Evolutionary conservation across 1,140 invertebrate genomes (phyloP).

Genomic region (Pectinophora gossypiella): DNA sequence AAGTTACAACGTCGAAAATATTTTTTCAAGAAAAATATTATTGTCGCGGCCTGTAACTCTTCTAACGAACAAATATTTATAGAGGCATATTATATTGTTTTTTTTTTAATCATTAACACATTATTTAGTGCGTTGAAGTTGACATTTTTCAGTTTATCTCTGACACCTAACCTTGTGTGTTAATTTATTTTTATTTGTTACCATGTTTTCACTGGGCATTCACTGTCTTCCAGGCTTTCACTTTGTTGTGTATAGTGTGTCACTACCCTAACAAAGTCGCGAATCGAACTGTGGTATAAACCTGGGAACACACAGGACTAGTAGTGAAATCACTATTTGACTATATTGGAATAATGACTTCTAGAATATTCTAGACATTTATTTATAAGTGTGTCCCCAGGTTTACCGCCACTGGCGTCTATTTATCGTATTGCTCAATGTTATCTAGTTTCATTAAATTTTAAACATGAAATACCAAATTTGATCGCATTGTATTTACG

Average conservation of each 20-base stretch:
- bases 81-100: slow-evolving; percentile 16
- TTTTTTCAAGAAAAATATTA: background rate
- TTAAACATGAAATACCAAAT: slow-evolving; percentile 31
- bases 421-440: slow-evolving; percentile 36
- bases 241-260: slow-evolving; percentile 24
- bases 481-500: slow-evolving; percentile 13
- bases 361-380: background rate
- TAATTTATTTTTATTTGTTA: slow-evolving; percentile 19
- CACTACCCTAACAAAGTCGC: background rate
- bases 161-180: slow-evolving; percentile 10
- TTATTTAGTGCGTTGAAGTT: slow-evolving; percentile 16
- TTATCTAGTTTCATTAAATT: slow-evolving; percentile 37
- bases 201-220: slow-evolving; percentile 27
- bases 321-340: background rate
- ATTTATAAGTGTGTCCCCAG: too few relatives aligned
- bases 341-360: background rate
- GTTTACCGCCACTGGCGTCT: background rate
- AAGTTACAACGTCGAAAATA: background rate
- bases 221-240: slow-evolving; percentile 24
- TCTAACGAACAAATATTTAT: slow-evolving; percentile 10
- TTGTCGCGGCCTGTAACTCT: background rate
- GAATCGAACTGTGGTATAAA: background rate
- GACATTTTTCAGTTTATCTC: slow-evolving; percentile 12
- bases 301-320: background rate
- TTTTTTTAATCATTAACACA: slow-evolving; percentile 13